Base-by-base conservation (phyloP, 1,140 invertebrate genomes). In the Leptinotarsa undecemlineata region DNA sequence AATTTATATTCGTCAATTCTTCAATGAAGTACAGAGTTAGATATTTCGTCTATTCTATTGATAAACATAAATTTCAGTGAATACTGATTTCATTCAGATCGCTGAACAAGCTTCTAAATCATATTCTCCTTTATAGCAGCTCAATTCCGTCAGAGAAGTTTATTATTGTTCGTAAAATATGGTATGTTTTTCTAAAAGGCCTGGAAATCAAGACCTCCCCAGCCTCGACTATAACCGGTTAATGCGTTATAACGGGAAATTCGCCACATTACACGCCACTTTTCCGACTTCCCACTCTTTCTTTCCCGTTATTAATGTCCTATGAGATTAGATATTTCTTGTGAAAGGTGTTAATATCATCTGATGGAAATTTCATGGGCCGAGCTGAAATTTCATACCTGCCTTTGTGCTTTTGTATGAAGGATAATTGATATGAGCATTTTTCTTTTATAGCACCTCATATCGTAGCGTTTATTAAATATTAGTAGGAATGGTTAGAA, bases 221-320 rank as follows among this genome's bases (percentile, higher is more conserved):
- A 33, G 19, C 64, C 19, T 26, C 23, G 20, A 26, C 64, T 21
- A 26, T 67, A n/a, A 67, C 11, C 19, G 26, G 64, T 67, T 67
- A 67, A 67, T 67, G 64, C 26, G 64, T 33, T 33, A 21, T 67
- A 67, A 26, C 19, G 64, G 19, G 23, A 21, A 67, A 26, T 26
- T 11, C 26, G 64, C 64, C 23, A 33, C 64, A 67, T 67, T 67
- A 67, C 19, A 26, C 64, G 17, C 64, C 64, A 67, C 64, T 67
- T 26, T 23, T n/a, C 64, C 23, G 19, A 67, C 64, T 67, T 67
- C 23, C 64, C 64, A 67, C 64, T 67, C 64, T 67, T 67, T 67
- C 64, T 67, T 67, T 33, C 19, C 4, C 23, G 23, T 67, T 67
- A 67, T 67, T 67, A 67, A 67, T 33, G 64, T 33, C 23, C 17